Evolutionary conservation across 2,888 invertebrate species (phyloP).

Genomic region (Lordiphosa andalusiaca): DNA sequence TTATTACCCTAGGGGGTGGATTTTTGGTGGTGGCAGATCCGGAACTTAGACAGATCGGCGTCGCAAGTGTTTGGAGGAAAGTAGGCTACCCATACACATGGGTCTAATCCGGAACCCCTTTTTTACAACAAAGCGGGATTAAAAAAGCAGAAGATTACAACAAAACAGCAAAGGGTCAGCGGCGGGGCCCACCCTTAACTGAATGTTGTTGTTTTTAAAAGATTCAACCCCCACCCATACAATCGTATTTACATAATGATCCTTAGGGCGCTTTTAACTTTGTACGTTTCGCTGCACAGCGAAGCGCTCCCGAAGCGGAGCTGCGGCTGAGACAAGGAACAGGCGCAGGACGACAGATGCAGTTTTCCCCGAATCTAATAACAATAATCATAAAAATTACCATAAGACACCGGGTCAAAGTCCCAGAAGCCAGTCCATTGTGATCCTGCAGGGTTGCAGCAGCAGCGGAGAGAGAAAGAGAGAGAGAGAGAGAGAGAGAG

Average conservation of each 20-base stretch:
- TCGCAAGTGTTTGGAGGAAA: slow-evolving; percentile 38
- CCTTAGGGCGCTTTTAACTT: slow-evolving; percentile 63
- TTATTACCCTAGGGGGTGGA: slow-evolving; percentile 19
- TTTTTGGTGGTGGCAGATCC: slow-evolving; percentile 20
- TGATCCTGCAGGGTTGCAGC: slow-evolving; percentile 3
- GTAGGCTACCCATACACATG: no score
- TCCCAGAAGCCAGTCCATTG: slow-evolving; percentile 3
- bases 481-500: slow-evolving; percentile 5
- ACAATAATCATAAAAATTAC: slow-evolving; percentile 68
- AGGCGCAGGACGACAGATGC: slow-evolving; percentile 54
- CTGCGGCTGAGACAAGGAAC: not conserved
- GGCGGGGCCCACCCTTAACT: slow-evolving; percentile 27
- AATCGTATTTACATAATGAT: slow-evolving; percentile 39
- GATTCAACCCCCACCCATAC: slow-evolving; percentile 12
- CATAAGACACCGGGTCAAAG: slow-evolving; percentile 55
- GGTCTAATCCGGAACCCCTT: slow-evolving; percentile 2
- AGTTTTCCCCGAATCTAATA: slow-evolving; percentile 54
- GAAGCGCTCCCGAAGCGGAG: slow-evolving; percentile 1
- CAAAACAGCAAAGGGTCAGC: slow-evolving; percentile 18
- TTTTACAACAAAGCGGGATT: slow-evolving; percentile 57
- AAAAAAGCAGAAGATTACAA: slow-evolving; percentile 59
- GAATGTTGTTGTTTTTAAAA: not conserved
- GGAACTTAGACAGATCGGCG: slow-evolving; percentile 59
- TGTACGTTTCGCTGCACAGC: slow-evolving; percentile 64
- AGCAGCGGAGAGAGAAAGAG: slow-evolving; percentile 1